Conservation (phyloP, 64 coral and sea anemone species). For the Actinia tenebrosa region DNA sequence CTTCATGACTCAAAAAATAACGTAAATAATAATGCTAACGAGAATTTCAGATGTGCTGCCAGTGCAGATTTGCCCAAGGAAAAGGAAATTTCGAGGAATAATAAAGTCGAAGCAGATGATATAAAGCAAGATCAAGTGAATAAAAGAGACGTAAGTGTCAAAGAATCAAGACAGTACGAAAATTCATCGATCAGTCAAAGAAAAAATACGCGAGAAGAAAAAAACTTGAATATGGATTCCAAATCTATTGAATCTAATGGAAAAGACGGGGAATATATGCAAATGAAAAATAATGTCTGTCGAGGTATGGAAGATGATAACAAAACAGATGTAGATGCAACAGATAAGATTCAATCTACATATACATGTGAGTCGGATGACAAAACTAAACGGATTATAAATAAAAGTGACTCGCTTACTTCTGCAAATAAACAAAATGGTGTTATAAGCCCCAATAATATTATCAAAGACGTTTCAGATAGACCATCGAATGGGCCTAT, state of each 20-base stretch:
- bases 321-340: not conserved
- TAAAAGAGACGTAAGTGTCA: not conserved
- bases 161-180: not conserved
- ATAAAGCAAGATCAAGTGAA: not conserved
- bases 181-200: not conserved
- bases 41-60: not conserved
- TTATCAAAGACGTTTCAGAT: not conserved
- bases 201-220: not conserved
- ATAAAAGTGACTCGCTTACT: not conserved
- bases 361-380: not conserved
- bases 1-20: not conserved
- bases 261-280: conserved; percentile 17
- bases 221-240: not conserved
- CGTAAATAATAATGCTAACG: not conserved
- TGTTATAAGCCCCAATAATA: not conserved
- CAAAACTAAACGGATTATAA: conserved; percentile 5
- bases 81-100: not conserved
- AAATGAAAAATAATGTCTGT: conserved; percentile 25
- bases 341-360: conserved; percentile 11
- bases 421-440: not conserved
- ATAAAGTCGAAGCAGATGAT: not conserved
- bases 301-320: not conserved
- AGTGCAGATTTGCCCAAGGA: not conserved
- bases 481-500: not conserved
- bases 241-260: not conserved